Evolutionary conservation across 2,797 vertebrate species (phyloP).

Genomic region (Pseudotriccus pelzelni): DNA sequence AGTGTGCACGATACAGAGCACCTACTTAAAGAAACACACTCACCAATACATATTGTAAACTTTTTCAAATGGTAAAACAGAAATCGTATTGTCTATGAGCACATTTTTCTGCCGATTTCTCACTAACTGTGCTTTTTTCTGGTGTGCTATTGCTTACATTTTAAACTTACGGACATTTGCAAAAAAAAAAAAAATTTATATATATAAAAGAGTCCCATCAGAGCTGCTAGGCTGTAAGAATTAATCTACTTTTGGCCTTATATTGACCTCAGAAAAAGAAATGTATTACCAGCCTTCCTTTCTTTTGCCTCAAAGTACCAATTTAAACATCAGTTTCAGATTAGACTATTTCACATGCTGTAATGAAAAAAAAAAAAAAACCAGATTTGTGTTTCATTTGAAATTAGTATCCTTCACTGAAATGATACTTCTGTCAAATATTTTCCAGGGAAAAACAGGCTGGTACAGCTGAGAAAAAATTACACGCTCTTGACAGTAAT

Average conservation of each 20-base stretch:
- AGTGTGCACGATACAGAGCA: conserved; percentile 80
- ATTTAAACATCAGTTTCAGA: conserved; percentile 7
- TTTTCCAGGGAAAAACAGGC: neutral
- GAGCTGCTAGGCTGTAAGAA: conserved; percentile 22
- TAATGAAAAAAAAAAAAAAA: neutral
- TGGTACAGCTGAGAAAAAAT: neutral
- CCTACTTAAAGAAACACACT: conserved; percentile 85
- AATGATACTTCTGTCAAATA: neutral
- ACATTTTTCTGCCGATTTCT: conserved; percentile 34
- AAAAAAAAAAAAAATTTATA: neutral
- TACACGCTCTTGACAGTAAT: neutral
- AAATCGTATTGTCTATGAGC: conserved; percentile 28
- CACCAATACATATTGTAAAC: conserved; percentile 77
- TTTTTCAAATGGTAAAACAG: conserved; percentile 73
- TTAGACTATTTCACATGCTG: neutral
- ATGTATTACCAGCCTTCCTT: neutral
- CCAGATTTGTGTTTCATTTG: neutral
- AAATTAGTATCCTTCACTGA: neutral
- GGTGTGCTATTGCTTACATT: neutral
- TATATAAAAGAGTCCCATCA: neutral
- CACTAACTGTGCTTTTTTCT: neutral
- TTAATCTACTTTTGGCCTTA: conserved; percentile 33
- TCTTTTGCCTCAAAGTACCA: neutral
- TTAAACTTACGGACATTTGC: neutral
- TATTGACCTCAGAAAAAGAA: conserved; percentile 32